A percentile compares a stretch with the other conserved stretches of the same genome.
Evolutionary conservation across 2,888 invertebrate genomes (phyloP).

Genomic region (Brenthis hecate): DNA sequence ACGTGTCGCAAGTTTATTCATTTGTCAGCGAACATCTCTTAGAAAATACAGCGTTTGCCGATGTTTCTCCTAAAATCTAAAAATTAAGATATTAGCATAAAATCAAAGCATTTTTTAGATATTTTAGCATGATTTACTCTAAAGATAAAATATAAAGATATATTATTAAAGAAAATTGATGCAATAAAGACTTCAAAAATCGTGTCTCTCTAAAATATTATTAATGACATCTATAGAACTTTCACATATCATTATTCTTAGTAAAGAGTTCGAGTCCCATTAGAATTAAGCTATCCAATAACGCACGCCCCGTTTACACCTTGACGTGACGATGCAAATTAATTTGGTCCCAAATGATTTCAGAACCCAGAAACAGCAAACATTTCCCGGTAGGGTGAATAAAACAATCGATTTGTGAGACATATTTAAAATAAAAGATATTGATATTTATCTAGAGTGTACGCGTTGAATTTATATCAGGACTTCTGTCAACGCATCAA

Average conservation of each 20-base stretch:
- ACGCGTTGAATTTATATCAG: slow-evolving; percentile 2
- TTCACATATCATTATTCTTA: slow-evolving; percentile 53
- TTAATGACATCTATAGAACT: slow-evolving; percentile 25
- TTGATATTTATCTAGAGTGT: slow-evolving; percentile 6
- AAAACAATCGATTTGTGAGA: slow-evolving; percentile 1
- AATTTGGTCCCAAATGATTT: slow-evolving; percentile 17
- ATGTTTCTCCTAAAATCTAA: neutral
- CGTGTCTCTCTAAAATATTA: neutral
- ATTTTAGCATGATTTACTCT: neutral
- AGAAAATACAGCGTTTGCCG: neutral
- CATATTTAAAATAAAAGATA: neutral
- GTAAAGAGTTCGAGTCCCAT: slow-evolving; percentile 40
- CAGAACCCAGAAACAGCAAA: slow-evolving; percentile 4
- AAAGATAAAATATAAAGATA: neutral
- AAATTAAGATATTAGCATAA: no score
- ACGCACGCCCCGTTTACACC: slow-evolving; percentile 38
- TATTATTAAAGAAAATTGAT: no score
- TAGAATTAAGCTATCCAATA: slow-evolving; percentile 40
- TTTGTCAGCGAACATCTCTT: slow-evolving; percentile 25
- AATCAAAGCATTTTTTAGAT: no score
- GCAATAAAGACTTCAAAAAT: no score
- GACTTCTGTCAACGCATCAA: no score
- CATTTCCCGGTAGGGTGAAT: slow-evolving; percentile 3
- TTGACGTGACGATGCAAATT: slow-evolving; percentile 11
- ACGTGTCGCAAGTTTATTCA: slow-evolving; percentile 41